These are phyloP conservation scores for Streptopelia turtur DNA, from an alignment of 2,797 vertebrate genomes.

Conservation along the genomic window DNA sequence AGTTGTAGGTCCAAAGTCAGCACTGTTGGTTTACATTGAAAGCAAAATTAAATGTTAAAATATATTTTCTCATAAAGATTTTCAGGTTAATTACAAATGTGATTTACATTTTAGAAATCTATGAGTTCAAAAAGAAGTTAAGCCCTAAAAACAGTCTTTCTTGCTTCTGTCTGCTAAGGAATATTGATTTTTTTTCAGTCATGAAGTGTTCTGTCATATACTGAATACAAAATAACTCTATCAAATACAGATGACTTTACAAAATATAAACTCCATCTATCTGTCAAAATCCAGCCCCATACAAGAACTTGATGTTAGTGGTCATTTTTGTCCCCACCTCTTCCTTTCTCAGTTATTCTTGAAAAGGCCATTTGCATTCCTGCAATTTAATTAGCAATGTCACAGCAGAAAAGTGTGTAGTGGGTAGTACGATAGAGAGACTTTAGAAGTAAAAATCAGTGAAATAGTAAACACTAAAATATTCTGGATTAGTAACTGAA, in stretches of 20 bases:
- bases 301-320: not conserved
- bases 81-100: not conserved
- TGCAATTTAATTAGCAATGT: not conserved
- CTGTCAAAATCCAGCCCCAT: not conserved
- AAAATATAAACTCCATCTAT: not conserved
- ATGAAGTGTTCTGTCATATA: not conserved
- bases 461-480: not conserved
- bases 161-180: not conserved
- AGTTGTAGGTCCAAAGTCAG: not conserved
- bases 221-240: not conserved
- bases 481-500: not conserved
- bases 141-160: not conserved
- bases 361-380: not conserved
- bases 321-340: not conserved
- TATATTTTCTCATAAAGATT: not conserved
- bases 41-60: not conserved
- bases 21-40: not conserved
- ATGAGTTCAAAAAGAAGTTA: not conserved
- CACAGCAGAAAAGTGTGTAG: not conserved
- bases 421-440: not conserved
- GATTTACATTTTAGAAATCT: not conserved
- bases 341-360: not conserved
- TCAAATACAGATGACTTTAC: not conserved
- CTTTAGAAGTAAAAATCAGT: not conserved
- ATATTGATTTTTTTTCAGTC: not conserved